phyloP scores from a whole-genome alignment of 1,140 invertebrate genomes.

The Drosophila varians region DNA sequence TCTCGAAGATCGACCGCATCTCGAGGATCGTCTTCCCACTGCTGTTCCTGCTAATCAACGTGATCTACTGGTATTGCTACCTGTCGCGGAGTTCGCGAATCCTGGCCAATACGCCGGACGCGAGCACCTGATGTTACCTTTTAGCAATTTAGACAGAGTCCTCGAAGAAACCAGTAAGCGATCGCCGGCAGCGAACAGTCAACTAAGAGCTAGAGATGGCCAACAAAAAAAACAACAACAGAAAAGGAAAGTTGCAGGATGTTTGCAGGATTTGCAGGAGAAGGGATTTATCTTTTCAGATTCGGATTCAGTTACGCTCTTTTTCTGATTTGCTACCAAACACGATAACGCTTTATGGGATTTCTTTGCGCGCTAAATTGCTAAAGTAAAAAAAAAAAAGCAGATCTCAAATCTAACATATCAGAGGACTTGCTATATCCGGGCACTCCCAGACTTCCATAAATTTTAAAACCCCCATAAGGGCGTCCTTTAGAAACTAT shows the following conservation, averaged over 20 bases:
- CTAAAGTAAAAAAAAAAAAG: slow-evolving; percentile 61
- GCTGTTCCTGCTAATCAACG: slow-evolving; percentile 90
- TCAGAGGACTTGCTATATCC: slow-evolving; percentile 48
- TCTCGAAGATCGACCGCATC: slow-evolving; percentile 91
- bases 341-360: slow-evolving; percentile 59
- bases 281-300: slow-evolving; percentile 17
- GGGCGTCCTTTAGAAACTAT: not conserved
- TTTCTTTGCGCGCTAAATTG: slow-evolving; percentile 82
- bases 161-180: slow-evolving; percentile 73
- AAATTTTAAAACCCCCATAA: too few species aligned
- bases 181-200: slow-evolving; percentile 39
- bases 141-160: slow-evolving; percentile 83
- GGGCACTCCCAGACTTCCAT: slow-evolving; percentile 24
- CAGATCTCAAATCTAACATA: slow-evolving; percentile 47
- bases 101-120: slow-evolving; percentile 62
- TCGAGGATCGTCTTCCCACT: slow-evolving; percentile 91
- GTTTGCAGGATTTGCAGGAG: slow-evolving; percentile 3
- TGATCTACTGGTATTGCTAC: slow-evolving; percentile 92
- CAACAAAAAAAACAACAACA: not conserved
- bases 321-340: slow-evolving; percentile 73
- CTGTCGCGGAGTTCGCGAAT: slow-evolving; percentile 87
- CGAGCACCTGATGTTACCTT: slow-evolving; percentile 83
- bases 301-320: slow-evolving; percentile 69
- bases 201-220: slow-evolving; percentile 24
- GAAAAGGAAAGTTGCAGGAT: not conserved